Evolutionary conservation across 2,797 vertebrate species (phyloP), one percentile per base, ranked within the genome.

Genomic region (Neosalanx taihuensis): DNA sequence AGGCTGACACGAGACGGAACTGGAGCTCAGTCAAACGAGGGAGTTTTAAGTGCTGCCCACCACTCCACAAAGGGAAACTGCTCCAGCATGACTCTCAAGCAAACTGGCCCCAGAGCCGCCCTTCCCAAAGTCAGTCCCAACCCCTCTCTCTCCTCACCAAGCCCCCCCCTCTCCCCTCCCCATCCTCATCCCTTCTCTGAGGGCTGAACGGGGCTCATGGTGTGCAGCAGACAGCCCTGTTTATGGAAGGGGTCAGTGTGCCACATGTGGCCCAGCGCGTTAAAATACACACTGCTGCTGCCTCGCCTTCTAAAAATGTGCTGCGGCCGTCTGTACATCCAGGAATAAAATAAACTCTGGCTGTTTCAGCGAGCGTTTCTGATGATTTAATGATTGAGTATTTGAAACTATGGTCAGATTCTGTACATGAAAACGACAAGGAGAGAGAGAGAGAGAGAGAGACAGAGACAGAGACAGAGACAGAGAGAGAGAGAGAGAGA

Each of bases 281-380:
- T 92, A 90, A 92, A 92, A 92, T 91, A 92, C 89, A 93, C 91
- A 92, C 74, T 33, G 86, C 88, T 90, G 84, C 88, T 89, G 87
- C 92, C 82, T 85, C 74, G 76, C 89, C 86, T 86, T 88, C 92
- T 92, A 91, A 91, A 93, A 92, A 90, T 88, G 89, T 86, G 90
- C 79, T 91, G 92, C 77, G 93, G 92, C 90, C 86, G 92, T 92
- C 91, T 92, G 92, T 91, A 91, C 89, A 87, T 82, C 87, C 88
- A 83, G 83, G 88, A 92, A 90, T 92, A 92, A 92, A 93, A 94
- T 92, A 94, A 93, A 93, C 91, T 91, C 77, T 79, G 81, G 82
- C 87, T 89, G 89, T 92, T 92, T 91, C 88, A 76, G 85, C 83
- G 58, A 89, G 85, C 84, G 71, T 85, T 26, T 74, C 89, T 84